Evolutionary conservation across 2,113 vertebrate species (phyloP).

Genomic region (Camelus dromedarius): DNA sequence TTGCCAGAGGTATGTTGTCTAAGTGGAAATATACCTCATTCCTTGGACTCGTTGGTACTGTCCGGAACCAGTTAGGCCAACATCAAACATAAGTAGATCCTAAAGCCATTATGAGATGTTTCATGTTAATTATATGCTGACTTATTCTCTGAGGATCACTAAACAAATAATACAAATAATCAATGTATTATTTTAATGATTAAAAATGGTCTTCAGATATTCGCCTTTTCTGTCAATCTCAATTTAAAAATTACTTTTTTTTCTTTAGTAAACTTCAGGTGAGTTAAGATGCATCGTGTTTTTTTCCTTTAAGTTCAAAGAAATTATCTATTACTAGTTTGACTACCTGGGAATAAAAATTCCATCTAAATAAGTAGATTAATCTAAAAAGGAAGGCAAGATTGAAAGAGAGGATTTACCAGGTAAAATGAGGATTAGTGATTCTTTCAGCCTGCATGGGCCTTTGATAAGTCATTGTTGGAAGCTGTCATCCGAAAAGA

Average conservation of each 20-base stretch:
- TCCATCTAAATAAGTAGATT: not conserved
- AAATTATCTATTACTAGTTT: not conserved
- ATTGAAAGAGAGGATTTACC: not conserved
- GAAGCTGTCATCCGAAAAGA: not conserved
- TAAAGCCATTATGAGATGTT: not conserved
- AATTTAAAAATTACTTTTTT: not conserved
- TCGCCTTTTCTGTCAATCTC: not conserved
- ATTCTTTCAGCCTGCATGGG: not conserved
- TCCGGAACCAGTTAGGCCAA: not conserved
- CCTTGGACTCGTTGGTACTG: not conserved
- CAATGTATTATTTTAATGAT: not conserved
- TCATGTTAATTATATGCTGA: not conserved
- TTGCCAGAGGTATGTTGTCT: not conserved
- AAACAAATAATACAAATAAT: not conserved
- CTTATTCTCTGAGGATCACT: not conserved
- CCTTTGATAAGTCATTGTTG: not conserved
- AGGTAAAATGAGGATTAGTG: not conserved
- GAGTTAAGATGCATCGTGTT: not conserved
- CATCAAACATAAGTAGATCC: not conserved
- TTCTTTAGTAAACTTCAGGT: not conserved
- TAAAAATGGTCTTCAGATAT: not conserved
- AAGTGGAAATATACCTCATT: not conserved
- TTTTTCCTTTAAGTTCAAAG: not conserved
- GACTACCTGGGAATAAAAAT: not conserved
- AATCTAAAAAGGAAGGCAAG: not conserved